Evolutionary conservation across 2,113 vertebrate genomes (phyloP).

Genomic region (Suricata suricatta): DNA sequence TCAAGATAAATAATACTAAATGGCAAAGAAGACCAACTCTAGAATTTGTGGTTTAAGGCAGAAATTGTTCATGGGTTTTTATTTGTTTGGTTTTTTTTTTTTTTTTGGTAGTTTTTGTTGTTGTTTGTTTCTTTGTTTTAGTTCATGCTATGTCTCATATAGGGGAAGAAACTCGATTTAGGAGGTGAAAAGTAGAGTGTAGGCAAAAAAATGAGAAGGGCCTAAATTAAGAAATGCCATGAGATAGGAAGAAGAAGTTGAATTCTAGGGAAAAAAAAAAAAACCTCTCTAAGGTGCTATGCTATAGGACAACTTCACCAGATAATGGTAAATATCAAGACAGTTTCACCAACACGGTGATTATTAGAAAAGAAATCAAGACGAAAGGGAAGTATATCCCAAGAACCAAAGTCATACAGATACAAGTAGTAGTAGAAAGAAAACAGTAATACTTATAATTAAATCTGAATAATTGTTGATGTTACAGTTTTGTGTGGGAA

Average conservation of each 20-base stretch:
- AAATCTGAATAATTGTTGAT: neutral
- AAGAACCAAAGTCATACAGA: neutral
- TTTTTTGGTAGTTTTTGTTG: neutral
- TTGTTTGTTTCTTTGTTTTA: neutral
- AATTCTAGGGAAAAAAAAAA: neutral
- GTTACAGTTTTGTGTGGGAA: neutral
- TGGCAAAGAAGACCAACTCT: neutral
- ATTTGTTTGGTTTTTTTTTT: neutral
- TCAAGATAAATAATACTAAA: neutral
- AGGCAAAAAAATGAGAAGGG: neutral
- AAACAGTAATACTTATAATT: neutral
- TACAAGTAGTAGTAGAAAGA: neutral
- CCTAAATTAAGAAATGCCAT: neutral
- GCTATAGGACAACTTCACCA: neutral
- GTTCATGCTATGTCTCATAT: neutral
- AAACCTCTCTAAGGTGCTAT: rapidly evolving
- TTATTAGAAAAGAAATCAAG: neutral
- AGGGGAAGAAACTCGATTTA: neutral
- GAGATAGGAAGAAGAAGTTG: neutral
- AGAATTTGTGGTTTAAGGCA: neutral
- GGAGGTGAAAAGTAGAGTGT: neutral
- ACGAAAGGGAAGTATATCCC: neutral
- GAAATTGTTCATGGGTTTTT: neutral
- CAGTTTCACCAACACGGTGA: neutral
- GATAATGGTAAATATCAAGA: neutral